Conservation (phyloP, 2,888 invertebrate genomes). For the Sepioteuthis lessoniana region DNA sequence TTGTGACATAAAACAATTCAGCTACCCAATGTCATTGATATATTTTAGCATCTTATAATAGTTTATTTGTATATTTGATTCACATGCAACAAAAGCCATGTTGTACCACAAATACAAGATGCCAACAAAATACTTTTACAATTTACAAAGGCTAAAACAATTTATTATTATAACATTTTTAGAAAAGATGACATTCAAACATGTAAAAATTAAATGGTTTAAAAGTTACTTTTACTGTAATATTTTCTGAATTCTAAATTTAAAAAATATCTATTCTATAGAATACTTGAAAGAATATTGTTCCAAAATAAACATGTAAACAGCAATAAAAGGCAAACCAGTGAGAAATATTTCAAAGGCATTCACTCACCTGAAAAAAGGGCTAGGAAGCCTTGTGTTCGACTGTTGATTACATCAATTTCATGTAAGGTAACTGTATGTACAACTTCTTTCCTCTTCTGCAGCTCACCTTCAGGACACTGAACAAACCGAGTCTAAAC, state of each 20-base stretch:
- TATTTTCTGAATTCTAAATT: no score
- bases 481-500: slow-evolving; percentile 87
- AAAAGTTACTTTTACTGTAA: no score
- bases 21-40: no score
- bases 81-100: background rate
- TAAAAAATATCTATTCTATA: no score
- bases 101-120: no score
- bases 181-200: no score
- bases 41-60: no score
- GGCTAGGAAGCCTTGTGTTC: slow-evolving; percentile 97
- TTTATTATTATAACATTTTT: no score
- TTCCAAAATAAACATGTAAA: background rate
- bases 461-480: slow-evolving; percentile 98
- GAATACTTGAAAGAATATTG: no score
- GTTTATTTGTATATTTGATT: background rate
- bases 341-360: background rate
- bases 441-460: slow-evolving; percentile 96
- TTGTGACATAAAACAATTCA: background rate
- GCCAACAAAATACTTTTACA: no score
- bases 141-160: no score
- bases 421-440: slow-evolving; percentile 99
- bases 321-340: background rate
- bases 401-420: slow-evolving; percentile 98
- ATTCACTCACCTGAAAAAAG: slow-evolving; percentile 87
- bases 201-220: no score